These are phyloP conservation scores for Hipparchia semele DNA, from an alignment of 2,888 invertebrate species.

Conservation along the genomic window DNA sequence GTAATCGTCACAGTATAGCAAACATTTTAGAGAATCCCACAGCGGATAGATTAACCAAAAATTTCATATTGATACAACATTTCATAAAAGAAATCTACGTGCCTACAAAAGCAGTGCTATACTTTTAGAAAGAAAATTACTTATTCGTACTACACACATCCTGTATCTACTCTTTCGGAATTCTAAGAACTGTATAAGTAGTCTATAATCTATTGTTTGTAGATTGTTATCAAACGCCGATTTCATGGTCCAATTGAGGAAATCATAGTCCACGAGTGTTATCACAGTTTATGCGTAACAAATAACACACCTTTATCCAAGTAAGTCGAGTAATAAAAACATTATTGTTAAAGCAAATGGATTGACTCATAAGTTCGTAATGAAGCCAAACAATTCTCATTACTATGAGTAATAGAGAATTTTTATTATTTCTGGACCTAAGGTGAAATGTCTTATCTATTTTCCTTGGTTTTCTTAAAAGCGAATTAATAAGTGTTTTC, in stretches of 20 bases:
- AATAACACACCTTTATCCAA: background rate
- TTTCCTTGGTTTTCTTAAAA: too few species aligned
- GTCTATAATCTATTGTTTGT: slow-evolving; percentile 1
- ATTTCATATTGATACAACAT: too few species aligned
- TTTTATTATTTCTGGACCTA: background rate
- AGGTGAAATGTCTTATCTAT: background rate
- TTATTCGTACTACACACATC: background rate
- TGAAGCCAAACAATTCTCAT: slow-evolving; percentile 9
- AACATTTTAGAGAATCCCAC: too few species aligned
- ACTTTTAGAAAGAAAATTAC: background rate
- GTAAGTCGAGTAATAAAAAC: background rate
- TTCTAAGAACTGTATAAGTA: background rate
- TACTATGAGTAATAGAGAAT: slow-evolving; percentile 3
- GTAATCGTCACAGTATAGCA: too few species aligned
- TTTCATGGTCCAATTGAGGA: background rate
- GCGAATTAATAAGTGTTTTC: too few species aligned
- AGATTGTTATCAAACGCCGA: background rate
- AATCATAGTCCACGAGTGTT: background rate
- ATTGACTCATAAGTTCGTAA: slow-evolving; percentile 5
- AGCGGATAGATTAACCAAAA: too few species aligned
- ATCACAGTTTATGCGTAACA: background rate
- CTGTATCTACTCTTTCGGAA: background rate
- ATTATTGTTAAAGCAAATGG: background rate
- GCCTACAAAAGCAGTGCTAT: too few species aligned
- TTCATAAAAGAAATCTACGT: too few species aligned